Evolutionary conservation across 2,888 invertebrate species (phyloP).

Genomic region (Masnerella sp.): DNA sequence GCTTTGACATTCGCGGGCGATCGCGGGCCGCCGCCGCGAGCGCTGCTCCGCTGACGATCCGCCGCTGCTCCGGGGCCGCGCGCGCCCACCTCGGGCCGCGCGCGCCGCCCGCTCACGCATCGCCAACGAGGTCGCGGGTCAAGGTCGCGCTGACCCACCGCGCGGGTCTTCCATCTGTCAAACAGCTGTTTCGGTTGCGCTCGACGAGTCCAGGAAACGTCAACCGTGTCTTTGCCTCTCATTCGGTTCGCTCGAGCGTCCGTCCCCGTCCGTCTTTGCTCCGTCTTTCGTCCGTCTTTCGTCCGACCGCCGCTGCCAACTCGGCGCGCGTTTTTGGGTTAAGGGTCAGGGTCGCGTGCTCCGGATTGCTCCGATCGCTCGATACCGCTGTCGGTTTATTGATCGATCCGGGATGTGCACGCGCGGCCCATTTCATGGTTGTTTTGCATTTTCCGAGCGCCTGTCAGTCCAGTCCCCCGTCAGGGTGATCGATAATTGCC

Average conservation of each 20-base stretch:
- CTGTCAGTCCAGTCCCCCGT: too few species aligned
- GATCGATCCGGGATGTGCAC: conserved; percentile 15
- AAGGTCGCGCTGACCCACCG: conserved; percentile 71
- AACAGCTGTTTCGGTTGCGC: conserved; percentile 71
- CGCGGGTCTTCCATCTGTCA: conserved; percentile 73
- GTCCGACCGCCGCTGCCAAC: not conserved
- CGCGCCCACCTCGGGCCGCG: conserved; percentile 28
- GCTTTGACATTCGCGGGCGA: conserved; percentile 65
- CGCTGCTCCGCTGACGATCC: too few species aligned
- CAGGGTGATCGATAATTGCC: conserved; percentile 28
- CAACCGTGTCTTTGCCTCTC: too few species aligned
- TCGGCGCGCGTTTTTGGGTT: conserved; percentile 33
- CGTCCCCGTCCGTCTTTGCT: not conserved
- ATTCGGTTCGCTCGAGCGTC: too few species aligned
- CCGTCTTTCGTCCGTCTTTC: conserved; percentile 3
- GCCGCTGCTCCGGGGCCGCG: conserved; percentile 35
- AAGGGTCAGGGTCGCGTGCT: conserved; percentile 43
- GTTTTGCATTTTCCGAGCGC: conserved; percentile 19
- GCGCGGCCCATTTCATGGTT: not conserved
- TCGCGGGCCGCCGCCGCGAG: conserved; percentile 20
- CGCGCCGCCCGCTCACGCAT: conserved; percentile 21
- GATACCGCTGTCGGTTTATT: conserved; percentile 21
- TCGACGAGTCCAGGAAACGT: too few species aligned
- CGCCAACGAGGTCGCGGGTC: conserved; percentile 73
- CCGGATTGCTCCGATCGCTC: conserved; percentile 18